Evolutionary conservation across 2,888 invertebrate species (phyloP), one percentile per base, ranked within the genome.

Genomic region (Mallateleia sp.): DNA sequence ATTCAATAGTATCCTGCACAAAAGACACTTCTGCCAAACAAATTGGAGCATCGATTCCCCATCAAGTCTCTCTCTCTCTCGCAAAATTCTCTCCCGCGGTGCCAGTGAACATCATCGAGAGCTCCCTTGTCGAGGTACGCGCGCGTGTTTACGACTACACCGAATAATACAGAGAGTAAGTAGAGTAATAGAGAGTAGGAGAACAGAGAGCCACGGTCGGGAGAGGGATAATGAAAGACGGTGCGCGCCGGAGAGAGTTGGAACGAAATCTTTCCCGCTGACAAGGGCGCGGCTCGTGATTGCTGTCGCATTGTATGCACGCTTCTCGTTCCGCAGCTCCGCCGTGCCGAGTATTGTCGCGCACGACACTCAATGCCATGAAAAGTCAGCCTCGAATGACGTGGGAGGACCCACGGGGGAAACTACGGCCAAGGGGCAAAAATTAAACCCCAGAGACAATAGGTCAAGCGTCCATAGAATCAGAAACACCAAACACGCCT

Each of bases 381-480:
- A 75, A 78, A 87, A 87, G 80, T 82, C 83, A 64, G 85, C 72
- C 71, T 74, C 91, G 90, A 91, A 91, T 91, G 89, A 92, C 89
- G 91, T 92, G 92, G 92, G 92, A 92, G 92, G 92, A 91, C 85
- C 91, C 92, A 83, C 86, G 87, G 88, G 88, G 87, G 85, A 69
- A 75, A 85, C 71, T 74, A 32, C 32, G 87, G 45, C 79, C 78
- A 72, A 89, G 91, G 92, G 91, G 91, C 90, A 92, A 93, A 94
- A 94, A 94, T 94, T 93, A 94, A 94, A 94, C 93, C 91, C 91
- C 88, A 92, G 93, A 94, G 93, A 95, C 95, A 95, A 95, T 94
- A 91, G 95, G 94, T 95, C 95, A 94, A 95, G 93, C 94, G 94
- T 92, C 92, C 94, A 94, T 94, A 93, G 92, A 93, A 92, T 91